Base-by-base conservation (phyloP, 2,113 vertebrate species). In the Lichenostomus cassidix region DNA sequence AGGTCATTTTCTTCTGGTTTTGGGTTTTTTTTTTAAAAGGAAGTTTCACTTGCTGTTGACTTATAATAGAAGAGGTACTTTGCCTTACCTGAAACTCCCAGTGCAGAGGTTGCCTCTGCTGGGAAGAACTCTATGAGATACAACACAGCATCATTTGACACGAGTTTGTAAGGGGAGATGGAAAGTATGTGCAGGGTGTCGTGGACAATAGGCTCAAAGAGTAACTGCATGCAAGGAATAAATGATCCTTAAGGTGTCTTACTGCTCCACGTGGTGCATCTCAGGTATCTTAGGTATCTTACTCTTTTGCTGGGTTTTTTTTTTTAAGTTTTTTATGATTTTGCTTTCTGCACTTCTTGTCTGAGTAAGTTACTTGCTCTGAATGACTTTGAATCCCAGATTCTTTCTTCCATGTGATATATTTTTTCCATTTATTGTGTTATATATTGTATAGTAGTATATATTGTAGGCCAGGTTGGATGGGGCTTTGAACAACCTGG, bases 71-170 rank as follows among this genome's bases (percentile, higher is more conserved):
- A 47, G 29, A 80, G 17, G 23, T n/a, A 11, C 5, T 31, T 58
- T 58, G 14, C 16, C 12, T 83, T 65, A 21, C 31, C 70, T 73
- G 55, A 52, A 67, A 37, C 7, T 69, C 53, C 41, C 1, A 1
- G 46, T 65, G 75, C 63, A 80, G 42, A 25, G 1, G 1, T 60
- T 88, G 28, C 25, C 24, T 82, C 9, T 85, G 14, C 28, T 80
- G 63, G 55, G 37, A 60, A 41, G 35, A 18, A 39, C 44, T 31
- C 29, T 47, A 62, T 37, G 55, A 52, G 9, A 6, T n/a, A 17
- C 27, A 53, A 16, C 0, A 0, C 9, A 28, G 31, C 31, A 7
- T 35, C 6, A 2, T 74, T 86, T 73, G 64, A 62, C 49, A 46
- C 55, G 44, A n/a, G 12, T 17, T 12, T 60, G n/a, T 69, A 11